phyloP scores from a whole-genome alignment of 2,888 invertebrate species.

The Hartigia nigra region DNA sequence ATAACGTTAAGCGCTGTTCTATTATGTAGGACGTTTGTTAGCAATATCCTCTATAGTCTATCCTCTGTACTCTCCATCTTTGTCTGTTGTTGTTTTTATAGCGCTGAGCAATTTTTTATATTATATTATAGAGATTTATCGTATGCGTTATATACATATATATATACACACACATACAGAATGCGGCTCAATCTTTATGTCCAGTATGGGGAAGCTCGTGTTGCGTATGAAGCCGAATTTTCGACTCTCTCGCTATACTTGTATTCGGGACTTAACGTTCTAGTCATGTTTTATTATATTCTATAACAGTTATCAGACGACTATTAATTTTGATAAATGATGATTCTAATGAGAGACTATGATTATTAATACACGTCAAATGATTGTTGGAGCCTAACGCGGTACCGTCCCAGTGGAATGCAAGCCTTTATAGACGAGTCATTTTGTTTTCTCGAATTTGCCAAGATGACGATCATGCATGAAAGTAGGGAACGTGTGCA shows the following conservation, averaged over 20 bases:
- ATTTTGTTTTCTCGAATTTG: background rate
- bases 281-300: background rate
- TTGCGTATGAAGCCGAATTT: background rate
- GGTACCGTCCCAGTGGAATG: background rate
- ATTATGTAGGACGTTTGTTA: conserved; percentile 51
- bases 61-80: background rate
- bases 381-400: background rate
- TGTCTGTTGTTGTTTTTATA: background rate
- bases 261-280: background rate
- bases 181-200: background rate
- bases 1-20: conserved; percentile 61
- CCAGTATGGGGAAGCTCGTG: background rate
- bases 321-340: background rate
- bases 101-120: background rate
- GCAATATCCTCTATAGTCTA: background rate
- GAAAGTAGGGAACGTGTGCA: background rate
- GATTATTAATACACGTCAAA: background rate
- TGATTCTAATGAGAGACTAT: background rate
- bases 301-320: background rate
- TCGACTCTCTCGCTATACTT: background rate
- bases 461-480: background rate
- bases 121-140: background rate
- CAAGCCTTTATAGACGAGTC: background rate
- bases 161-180: background rate
- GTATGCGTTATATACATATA: background rate